These are phyloP conservation scores for Macrostomum lignano DNA, from an alignment of 1,140 invertebrate genomes.

Conservation along the genomic window DNA sequence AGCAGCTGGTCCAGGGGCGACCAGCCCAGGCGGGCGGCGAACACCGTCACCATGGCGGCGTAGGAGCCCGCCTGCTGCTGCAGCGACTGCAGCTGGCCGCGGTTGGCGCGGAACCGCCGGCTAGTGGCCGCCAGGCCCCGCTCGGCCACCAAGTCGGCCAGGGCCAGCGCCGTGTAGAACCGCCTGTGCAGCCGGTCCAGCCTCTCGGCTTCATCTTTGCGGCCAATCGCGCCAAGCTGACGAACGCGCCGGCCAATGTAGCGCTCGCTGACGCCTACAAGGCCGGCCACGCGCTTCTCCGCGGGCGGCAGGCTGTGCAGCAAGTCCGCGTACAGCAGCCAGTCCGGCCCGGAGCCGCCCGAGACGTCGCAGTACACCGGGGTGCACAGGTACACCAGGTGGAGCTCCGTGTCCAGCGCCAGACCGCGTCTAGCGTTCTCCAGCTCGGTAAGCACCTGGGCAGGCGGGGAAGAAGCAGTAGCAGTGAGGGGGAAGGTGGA, in stretches of 20 bases:
- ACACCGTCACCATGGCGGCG: constrained; percentile 71
- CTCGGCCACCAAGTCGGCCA: constrained; percentile 75
- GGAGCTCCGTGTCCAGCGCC: constrained; percentile 69
- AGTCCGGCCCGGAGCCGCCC: no score
- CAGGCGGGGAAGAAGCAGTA: no score
- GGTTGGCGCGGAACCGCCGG: constrained; percentile 48
- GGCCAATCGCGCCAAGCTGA: no score
- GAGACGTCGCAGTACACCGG: constrained; percentile 31
- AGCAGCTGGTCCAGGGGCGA: constrained; percentile 56
- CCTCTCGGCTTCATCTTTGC: no score
- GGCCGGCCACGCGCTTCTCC: not conserved
- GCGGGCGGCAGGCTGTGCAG: no score
- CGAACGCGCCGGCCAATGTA: not conserved
- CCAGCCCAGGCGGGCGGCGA: constrained; percentile 74
- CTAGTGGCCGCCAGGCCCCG: constrained; percentile 46
- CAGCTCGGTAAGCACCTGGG: no score
- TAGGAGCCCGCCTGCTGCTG: constrained; percentile 81
- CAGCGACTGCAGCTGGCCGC: constrained; percentile 57
- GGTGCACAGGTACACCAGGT: constrained; percentile 70
- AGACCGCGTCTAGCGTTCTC: constrained; percentile 58
- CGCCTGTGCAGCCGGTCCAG: constrained; percentile 18
- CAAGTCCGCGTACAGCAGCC: no score
- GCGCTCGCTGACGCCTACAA: not conserved
- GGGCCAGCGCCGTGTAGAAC: constrained; percentile 64
- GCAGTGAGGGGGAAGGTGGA: no score